These are phyloP conservation scores for Ceratothoa steindachneri DNA, from an alignment of 2,888 invertebrate genomes.

Conservation along the genomic window DNA sequence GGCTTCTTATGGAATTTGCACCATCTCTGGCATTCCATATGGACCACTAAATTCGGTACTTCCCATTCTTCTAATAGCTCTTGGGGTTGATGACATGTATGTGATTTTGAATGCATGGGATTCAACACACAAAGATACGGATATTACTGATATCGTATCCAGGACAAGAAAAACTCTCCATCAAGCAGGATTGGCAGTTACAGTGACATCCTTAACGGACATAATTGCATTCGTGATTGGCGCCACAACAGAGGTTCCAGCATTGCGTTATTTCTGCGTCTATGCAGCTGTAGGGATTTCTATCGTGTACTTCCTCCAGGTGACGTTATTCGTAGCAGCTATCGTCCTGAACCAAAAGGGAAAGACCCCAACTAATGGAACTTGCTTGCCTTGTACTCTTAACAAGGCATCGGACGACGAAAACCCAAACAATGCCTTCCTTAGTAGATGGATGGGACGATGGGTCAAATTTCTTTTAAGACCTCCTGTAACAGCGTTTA, in stretches of 20 bases:
- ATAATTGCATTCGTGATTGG: constrained; percentile 74
- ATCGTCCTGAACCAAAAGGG: constrained; percentile 65
- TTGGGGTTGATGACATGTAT: constrained; percentile 78
- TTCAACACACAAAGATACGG: constrained; percentile 51
- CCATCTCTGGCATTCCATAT: constrained; percentile 66
- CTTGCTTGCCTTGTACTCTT: constrained; percentile 62
- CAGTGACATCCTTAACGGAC: constrained; percentile 76
- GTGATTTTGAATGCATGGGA: constrained; percentile 77
- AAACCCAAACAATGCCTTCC: constrained; percentile 59
- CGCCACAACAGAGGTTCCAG: constrained; percentile 72
- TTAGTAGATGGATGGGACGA: neutral
- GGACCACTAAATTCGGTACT: constrained; percentile 76
- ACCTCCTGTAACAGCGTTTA: constrained; percentile 55
- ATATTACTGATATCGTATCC: constrained; percentile 51
- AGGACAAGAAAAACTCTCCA: constrained; percentile 67
- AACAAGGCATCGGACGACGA: constrained; percentile 62
- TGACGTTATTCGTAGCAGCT: constrained; percentile 74
- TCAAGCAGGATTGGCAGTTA: constrained; percentile 77
- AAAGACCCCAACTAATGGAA: constrained; percentile 56
- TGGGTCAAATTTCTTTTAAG: constrained; percentile 13
- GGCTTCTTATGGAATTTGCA: constrained; percentile 68
- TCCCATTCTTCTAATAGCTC: constrained; percentile 74
- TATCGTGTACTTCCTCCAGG: constrained; percentile 69
- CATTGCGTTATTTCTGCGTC: constrained; percentile 74
- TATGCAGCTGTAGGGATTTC: constrained; percentile 75